Evolutionary conservation across 1,140 invertebrate genomes (phyloP).

Genomic region (Calephelis virginiensis): DNA sequence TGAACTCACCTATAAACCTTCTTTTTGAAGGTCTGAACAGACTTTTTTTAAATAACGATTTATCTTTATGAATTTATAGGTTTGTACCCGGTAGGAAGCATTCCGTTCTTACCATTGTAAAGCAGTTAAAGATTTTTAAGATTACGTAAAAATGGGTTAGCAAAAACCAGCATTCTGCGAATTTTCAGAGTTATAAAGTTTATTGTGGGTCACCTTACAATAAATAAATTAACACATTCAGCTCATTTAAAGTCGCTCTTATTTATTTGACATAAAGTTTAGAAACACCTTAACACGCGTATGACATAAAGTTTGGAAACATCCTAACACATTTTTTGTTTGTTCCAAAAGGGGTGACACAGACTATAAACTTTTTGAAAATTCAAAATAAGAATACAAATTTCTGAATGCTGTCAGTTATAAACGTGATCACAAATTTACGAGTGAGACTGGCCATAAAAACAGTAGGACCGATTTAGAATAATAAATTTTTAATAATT

Average conservation of each 20-base stretch:
- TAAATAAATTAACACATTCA: background rate
- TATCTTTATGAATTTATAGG: background rate
- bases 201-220: slow-evolving; percentile 4
- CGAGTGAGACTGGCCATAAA: slow-evolving; percentile 11
- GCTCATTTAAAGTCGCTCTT: background rate
- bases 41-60: background rate
- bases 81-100: background rate
- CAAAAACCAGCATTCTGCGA: slow-evolving; percentile 20
- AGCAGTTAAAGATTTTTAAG: background rate
- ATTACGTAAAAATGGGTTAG: slow-evolving; percentile 27
- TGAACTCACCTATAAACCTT: too few species aligned
- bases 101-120: too few species aligned
- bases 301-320: background rate
- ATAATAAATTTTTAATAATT: slow-evolving; percentile 8
- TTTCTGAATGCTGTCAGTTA: background rate
- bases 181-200: slow-evolving; percentile 2
- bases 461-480: slow-evolving; percentile 15
- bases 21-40: too few species aligned
- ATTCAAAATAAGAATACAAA: slow-evolving; percentile 4
- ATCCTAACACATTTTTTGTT: background rate
- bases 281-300: background rate
- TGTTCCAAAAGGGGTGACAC: background rate
- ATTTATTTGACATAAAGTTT: background rate
- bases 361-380: slow-evolving; percentile 8
- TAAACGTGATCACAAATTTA: background rate